These are phyloP conservation scores for Thalassaphorura encarpata DNA, from an alignment of 1,140 invertebrate species.

Conservation along the genomic window DNA sequence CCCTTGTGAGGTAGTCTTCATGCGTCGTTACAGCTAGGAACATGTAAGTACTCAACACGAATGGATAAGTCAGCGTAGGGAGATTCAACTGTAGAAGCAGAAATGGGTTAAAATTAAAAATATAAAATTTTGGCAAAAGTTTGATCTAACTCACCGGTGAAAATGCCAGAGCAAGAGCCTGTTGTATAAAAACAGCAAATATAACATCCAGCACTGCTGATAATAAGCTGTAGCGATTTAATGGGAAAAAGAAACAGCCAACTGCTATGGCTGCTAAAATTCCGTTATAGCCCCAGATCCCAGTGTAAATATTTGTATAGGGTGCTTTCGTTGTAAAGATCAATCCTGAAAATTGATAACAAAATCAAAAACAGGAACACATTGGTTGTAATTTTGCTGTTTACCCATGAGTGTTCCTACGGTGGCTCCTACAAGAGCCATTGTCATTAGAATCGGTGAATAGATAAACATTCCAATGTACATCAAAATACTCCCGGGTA, in stretches of 20 bases:
- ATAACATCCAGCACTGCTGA: conserved; percentile 36
- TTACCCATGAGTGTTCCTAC: neutral
- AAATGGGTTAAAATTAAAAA: neutral
- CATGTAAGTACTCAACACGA: conserved; percentile 37
- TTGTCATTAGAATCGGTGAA: neutral
- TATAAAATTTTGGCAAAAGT: neutral
- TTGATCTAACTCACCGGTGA: conserved; percentile 6
- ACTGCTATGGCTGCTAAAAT: conserved; percentile 37
- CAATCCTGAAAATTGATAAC: too few species aligned
- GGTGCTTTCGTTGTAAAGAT: neutral
- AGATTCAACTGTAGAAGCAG: conserved; percentile 33
- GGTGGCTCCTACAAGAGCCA: neutral
- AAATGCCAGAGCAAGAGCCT: conserved; percentile 22
- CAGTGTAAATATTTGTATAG: conserved; percentile 35
- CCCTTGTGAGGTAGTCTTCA: conserved; percentile 26
- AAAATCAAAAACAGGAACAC: too few species aligned
- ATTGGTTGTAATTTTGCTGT: neutral
- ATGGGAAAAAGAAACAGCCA: conserved; percentile 37
- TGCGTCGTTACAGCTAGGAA: conserved; percentile 36
- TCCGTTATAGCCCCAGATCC: conserved; percentile 41
- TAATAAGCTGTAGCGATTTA: conserved; percentile 38
- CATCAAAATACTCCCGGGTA: neutral
- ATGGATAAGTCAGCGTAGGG: conserved; percentile 39
- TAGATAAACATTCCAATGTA: neutral
- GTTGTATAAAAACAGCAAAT: conserved; percentile 38